phyloP scores from a whole-genome alignment of 2,797 vertebrate genomes.

The Halcyon chelicuti region DNA sequence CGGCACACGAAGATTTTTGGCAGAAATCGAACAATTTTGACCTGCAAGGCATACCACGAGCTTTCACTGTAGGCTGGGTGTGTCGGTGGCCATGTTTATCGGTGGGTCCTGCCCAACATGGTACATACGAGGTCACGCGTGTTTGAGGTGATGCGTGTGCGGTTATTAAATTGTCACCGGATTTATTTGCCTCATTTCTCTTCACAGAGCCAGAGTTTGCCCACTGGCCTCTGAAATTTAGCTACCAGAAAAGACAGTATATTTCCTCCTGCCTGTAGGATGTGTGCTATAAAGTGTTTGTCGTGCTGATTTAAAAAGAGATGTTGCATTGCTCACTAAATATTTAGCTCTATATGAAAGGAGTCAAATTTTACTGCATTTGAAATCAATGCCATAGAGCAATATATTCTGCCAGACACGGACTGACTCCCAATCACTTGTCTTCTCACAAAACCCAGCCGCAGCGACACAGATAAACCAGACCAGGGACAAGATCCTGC shows the following conservation, averaged over 20 bases:
- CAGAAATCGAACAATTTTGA: accelerated
- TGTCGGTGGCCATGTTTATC: accelerated
- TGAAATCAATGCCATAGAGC: neutral
- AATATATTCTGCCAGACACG: neutral
- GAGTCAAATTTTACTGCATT: neutral
- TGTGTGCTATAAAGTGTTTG: neutral
- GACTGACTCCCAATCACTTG: neutral
- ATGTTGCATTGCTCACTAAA: neutral
- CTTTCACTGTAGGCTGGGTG: accelerated
- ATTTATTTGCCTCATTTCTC: neutral
- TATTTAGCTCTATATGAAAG: neutral
- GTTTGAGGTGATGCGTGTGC: accelerated
- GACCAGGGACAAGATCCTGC: accelerated
- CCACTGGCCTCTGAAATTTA: neutral
- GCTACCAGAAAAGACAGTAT: neutral
- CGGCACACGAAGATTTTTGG: accelerated
- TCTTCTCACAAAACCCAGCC: neutral
- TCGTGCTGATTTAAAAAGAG: slow-evolving; percentile 5
- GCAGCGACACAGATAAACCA: accelerated
- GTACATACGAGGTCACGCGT: accelerated
- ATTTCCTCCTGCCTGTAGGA: neutral
- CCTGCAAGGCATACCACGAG: accelerated
- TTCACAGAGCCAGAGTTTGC: neutral
- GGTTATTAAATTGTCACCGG: neutral
- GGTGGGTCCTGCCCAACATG: neutral